These are phyloP conservation scores for Platichthys stellatus DNA, from an alignment of 2,113 vertebrate species.

Conservation along the genomic window DNA sequence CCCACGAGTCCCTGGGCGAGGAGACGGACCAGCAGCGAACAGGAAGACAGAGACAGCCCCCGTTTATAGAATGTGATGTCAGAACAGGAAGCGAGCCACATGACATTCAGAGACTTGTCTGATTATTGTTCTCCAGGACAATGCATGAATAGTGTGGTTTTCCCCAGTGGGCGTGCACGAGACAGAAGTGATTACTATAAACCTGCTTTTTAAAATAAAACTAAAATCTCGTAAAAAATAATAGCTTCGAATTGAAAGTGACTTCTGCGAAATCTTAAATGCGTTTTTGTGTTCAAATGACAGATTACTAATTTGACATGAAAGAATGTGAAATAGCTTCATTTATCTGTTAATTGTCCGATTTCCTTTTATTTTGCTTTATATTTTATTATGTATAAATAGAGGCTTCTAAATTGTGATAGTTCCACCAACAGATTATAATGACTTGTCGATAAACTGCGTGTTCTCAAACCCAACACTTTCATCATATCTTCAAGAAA, in stretches of 20 bases:
- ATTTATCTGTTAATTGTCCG: neutral
- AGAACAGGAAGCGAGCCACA: neutral
- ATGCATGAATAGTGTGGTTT: neutral
- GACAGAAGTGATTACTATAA: neutral
- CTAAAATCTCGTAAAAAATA: neutral
- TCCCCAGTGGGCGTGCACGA: neutral
- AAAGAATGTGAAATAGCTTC: neutral
- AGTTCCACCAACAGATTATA: too few relatives aligned
- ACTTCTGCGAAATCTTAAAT: too few relatives aligned
- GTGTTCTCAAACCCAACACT: too few relatives aligned
- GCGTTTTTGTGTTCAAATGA: too few relatives aligned
- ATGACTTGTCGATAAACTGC: too few relatives aligned
- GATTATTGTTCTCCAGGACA: neutral
- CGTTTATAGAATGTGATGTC: conserved; percentile 1
- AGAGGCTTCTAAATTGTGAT: too few relatives aligned
- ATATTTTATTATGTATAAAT: too few relatives aligned
- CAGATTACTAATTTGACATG: neutral
- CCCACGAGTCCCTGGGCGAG: neutral
- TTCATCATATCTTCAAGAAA: too few relatives aligned
- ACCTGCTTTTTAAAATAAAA: neutral
- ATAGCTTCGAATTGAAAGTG: too few relatives aligned
- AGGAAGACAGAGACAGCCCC: neutral
- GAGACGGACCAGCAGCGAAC: neutral
- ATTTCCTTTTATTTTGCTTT: too few relatives aligned
- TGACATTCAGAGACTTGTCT: neutral